phyloP scores from a whole-genome alignment of 2,113 vertebrate genomes.

The Siniperca knerii region DNA sequence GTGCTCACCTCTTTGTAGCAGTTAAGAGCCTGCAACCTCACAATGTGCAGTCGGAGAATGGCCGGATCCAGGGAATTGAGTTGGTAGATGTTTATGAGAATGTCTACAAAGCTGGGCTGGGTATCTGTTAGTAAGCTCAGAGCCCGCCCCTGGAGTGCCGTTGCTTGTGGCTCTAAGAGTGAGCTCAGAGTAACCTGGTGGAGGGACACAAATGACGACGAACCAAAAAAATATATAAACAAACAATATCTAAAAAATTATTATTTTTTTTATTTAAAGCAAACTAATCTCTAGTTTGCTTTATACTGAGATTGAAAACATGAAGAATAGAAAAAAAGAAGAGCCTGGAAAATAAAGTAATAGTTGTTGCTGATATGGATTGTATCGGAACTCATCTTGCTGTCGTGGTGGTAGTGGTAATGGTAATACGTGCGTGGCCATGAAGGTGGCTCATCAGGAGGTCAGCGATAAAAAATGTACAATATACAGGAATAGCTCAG shows the following conservation, averaged over 20 bases:
- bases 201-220: background rate
- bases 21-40: slow-evolving; percentile 58
- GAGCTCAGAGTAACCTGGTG: slow-evolving; percentile 68
- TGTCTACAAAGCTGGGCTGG: slow-evolving; percentile 69
- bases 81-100: slow-evolving; percentile 78
- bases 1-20: slow-evolving; percentile 79
- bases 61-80: slow-evolving; percentile 73
- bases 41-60: slow-evolving; percentile 66
- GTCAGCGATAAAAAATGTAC: background rate
- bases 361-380: background rate
- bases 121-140: slow-evolving; percentile 71
- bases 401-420: background rate
- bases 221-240: background rate
- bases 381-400: background rate
- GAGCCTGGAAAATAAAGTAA: background rate
- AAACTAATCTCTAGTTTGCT: background rate
- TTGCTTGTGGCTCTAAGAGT: slow-evolving; percentile 50
- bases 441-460: background rate
- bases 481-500: background rate
- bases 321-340: background rate
- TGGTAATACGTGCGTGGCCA: background rate
- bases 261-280: no score
- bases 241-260: background rate
- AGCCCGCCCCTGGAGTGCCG: slow-evolving; percentile 73
- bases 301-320: background rate